Conservation (phyloP, 2,888 invertebrate species). For the Melanotus villosus region DNA sequence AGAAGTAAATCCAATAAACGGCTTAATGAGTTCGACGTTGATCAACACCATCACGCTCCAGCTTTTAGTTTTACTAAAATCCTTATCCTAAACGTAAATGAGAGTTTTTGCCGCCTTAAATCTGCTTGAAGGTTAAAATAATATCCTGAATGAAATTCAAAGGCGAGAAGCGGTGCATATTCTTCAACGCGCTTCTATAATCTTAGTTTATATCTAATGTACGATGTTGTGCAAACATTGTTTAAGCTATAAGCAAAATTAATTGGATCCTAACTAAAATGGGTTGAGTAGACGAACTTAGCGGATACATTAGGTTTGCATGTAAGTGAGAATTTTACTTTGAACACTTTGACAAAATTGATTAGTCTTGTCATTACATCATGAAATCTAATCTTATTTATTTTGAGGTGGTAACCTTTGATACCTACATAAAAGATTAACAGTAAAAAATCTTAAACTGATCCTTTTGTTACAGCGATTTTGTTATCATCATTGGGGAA, state of each 20-base stretch:
- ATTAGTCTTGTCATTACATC: not conserved
- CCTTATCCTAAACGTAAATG: too few species aligned
- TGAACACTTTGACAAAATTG: not conserved
- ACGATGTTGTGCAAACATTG: not conserved
- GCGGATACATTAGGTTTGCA: not conserved
- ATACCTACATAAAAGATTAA: too few species aligned
- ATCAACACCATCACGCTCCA: too few species aligned
- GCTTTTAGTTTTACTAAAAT: too few species aligned
- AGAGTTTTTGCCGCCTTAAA: too few species aligned
- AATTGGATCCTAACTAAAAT: not conserved
- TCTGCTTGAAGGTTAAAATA: too few species aligned
- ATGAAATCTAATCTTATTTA: too few species aligned
- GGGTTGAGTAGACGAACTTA: not conserved
- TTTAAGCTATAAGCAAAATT: slow-evolving; percentile 6
- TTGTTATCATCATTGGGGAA: too few species aligned
- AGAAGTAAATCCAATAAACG: too few species aligned
- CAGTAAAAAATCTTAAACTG: not conserved
- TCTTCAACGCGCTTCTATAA: not conserved
- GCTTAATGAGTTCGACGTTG: too few species aligned
- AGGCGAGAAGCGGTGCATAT: not conserved
- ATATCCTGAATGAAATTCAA: too few species aligned
- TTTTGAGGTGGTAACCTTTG: too few species aligned
- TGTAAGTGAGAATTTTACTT: not conserved
- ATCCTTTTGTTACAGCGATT: slow-evolving; percentile 24
- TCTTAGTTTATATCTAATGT: not conserved